phyloP scores from a whole-genome alignment of 2,797 vertebrate species.

The Falco berigora region DNA sequence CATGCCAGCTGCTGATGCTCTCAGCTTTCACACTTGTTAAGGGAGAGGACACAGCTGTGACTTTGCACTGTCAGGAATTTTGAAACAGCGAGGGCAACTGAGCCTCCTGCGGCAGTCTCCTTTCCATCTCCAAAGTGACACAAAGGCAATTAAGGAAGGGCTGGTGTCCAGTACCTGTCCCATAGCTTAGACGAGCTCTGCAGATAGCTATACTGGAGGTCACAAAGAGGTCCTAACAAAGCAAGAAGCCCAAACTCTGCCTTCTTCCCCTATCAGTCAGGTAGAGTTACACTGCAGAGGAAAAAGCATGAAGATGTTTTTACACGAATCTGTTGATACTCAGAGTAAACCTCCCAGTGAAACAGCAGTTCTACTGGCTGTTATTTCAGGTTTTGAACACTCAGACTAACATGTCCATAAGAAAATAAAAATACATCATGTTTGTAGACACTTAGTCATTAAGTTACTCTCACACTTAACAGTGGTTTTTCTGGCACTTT shows the following conservation, averaged over 20 bases:
- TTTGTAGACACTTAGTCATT: neutral
- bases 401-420: neutral
- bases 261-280: neutral
- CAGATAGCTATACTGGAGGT: neutral
- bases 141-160: neutral
- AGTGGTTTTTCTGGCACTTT: neutral
- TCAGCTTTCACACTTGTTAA: neutral
- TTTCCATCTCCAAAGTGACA: neutral
- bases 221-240: neutral
- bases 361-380: neutral
- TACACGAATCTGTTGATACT: neutral
- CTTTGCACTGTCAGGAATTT: slow-evolving; percentile 8
- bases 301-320: neutral
- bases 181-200: neutral
- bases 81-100: neutral
- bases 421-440: neutral
- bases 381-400: neutral
- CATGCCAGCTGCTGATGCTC: neutral
- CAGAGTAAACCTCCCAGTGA: neutral
- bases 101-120: neutral
- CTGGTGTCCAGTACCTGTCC: neutral
- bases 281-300: neutral
- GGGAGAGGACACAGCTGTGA: neutral
- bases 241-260: neutral
- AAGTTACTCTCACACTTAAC: neutral